phyloP scores from a whole-genome alignment of 2,113 vertebrate genomes.

The Sceloporus tristichus region DNA sequence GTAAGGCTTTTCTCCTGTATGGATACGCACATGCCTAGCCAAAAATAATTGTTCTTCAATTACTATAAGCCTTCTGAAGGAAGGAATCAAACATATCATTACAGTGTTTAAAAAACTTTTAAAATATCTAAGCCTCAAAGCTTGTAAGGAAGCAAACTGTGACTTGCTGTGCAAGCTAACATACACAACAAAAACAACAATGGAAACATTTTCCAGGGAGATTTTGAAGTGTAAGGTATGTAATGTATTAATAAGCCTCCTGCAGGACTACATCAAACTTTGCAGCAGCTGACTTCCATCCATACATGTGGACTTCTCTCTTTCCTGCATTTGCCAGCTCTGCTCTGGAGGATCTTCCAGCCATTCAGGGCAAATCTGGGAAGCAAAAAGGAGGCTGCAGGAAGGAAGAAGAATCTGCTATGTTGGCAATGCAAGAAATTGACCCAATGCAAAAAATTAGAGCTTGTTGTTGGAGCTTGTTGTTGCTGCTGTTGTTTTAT shows the following conservation, averaged over 20 bases:
- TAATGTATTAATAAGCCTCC: background rate
- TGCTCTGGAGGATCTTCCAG: too few relatives aligned
- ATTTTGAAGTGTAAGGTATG: slow-evolving; percentile 23
- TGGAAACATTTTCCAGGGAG: background rate
- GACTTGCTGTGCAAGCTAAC: background rate
- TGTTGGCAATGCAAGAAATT: background rate
- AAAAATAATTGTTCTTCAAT: background rate
- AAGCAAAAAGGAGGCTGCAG: background rate
- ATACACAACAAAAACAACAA: background rate
- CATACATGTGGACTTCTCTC: background rate
- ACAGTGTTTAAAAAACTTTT: background rate
- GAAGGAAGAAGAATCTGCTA: background rate
- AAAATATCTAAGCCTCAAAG: background rate
- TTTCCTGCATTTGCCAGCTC: background rate
- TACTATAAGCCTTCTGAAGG: background rate
- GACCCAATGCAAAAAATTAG: background rate
- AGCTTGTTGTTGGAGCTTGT: too few relatives aligned
- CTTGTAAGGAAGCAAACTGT: background rate
- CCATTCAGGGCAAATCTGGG: background rate
- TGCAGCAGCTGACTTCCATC: background rate
- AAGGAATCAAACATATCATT: background rate
- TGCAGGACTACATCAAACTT: background rate
- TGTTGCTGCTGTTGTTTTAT: too few relatives aligned
- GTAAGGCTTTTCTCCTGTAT: slow-evolving; percentile 91
- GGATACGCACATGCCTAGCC: slow-evolving; percentile 90